phyloP scores from a whole-genome alignment of 2,888 invertebrate species.

The Leuctra nigra region DNA sequence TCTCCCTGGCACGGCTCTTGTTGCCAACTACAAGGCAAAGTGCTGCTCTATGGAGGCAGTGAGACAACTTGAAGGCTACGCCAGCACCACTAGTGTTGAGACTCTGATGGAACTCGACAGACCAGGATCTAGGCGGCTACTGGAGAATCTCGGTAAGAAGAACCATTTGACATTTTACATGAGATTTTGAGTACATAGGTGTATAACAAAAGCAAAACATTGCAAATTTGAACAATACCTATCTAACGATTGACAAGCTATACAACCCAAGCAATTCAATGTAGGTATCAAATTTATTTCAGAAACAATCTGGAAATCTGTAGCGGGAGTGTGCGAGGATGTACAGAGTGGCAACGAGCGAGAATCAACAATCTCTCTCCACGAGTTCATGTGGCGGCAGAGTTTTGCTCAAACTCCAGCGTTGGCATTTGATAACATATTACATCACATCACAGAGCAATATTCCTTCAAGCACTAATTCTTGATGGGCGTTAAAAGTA shows the following conservation, averaged over 20 bases:
- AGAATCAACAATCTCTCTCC: conserved; percentile 38
- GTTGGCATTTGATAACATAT: conserved; percentile 39
- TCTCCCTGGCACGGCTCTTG: conserved; percentile 40
- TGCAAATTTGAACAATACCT: too few species aligned
- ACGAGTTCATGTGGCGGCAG: conserved; percentile 43
- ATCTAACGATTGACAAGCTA: too few species aligned
- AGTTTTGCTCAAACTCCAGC: conserved; percentile 39
- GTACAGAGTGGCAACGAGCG: conserved; percentile 38
- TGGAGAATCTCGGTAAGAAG: conserved; percentile 40
- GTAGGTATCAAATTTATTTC: too few species aligned
- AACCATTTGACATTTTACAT: conserved; percentile 30
- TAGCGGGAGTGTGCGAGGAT: too few species aligned
- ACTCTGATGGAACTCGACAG: conserved; percentile 41
- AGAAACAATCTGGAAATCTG: conserved; percentile 58
- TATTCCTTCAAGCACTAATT: conserved; percentile 18
- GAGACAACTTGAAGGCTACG: conserved; percentile 35
- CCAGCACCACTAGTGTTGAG: conserved; percentile 41
- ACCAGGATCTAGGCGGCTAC: conserved; percentile 40
- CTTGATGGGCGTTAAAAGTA: too few species aligned
- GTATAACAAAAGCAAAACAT: too few species aligned
- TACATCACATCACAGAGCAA: conserved; percentile 41
- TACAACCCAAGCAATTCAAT: too few species aligned
- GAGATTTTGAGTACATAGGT: background rate
- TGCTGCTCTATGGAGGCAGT: conserved; percentile 39
- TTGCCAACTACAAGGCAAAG: conserved; percentile 39